Evolutionary conservation across 1,140 invertebrate species (phyloP).

Genomic region (Achroia grisella): DNA sequence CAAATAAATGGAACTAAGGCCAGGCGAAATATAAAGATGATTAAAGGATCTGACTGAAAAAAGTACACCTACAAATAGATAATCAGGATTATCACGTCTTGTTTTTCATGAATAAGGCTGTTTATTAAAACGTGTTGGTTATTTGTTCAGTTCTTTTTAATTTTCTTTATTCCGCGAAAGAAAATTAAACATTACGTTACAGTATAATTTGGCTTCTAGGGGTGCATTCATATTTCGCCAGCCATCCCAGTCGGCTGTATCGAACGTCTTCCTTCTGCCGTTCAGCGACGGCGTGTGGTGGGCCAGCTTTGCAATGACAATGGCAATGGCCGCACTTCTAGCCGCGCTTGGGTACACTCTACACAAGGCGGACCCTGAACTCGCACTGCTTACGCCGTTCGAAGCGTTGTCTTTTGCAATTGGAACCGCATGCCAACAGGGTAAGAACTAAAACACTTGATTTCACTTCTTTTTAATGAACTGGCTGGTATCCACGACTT

Average conservation of each 20-base stretch:
- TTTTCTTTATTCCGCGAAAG: too few species aligned
- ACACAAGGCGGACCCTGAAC: constrained; percentile 21
- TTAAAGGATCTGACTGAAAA: too few species aligned
- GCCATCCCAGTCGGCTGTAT: constrained; percentile 78
- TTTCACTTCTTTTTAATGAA: neutral
- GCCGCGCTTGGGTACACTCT: constrained; percentile 28
- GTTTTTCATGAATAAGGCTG: too few species aligned
- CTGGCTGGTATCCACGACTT: too few species aligned
- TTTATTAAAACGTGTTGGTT: too few species aligned
- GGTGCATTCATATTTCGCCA: constrained; percentile 76
- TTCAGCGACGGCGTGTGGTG: constrained; percentile 78
- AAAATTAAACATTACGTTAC: neutral
- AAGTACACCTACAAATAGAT: too few species aligned
- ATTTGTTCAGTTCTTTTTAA: too few species aligned
- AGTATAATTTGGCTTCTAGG: constrained; percentile 16
- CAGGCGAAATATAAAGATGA: too few species aligned
- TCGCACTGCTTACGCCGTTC: constrained; percentile 38
- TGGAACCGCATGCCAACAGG: constrained; percentile 78
- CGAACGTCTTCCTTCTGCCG: constrained; percentile 79
- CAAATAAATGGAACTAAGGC: too few species aligned
- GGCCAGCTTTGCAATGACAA: constrained; percentile 40
- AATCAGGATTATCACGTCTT: too few species aligned
- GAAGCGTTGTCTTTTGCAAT: constrained; percentile 70
- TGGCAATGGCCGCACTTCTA: constrained; percentile 31
- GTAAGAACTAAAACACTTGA: constrained; percentile 22